phyloP scores from a whole-genome alignment of 2,797 vertebrate genomes.

The Gymnodraco acuticeps region DNA sequence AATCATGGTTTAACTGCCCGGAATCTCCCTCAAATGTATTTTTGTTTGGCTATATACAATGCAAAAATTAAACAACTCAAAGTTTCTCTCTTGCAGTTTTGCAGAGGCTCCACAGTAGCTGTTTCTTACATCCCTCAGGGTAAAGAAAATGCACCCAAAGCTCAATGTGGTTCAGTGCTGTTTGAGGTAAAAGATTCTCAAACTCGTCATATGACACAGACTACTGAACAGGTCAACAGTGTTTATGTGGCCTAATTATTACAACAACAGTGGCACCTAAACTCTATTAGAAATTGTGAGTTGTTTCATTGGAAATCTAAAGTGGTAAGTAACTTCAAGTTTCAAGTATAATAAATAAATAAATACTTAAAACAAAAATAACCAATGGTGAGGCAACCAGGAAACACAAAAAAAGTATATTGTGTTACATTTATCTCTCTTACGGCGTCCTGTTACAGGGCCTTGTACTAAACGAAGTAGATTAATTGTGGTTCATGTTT shows the following conservation, averaged over 20 bases:
- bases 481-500: slow-evolving; percentile 40
- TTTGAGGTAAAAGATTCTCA: slow-evolving; percentile 31
- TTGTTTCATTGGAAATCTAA: slow-evolving; percentile 12
- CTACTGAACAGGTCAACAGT: slow-evolving; percentile 9
- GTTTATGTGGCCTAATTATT: not conserved
- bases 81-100: slow-evolving; percentile 28
- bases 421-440: slow-evolving; percentile 49
- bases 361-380: slow-evolving; percentile 14
- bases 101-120: slow-evolving; percentile 14
- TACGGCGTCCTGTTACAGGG: slow-evolving; percentile 38
- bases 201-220: slow-evolving; percentile 27
- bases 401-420: slow-evolving; percentile 54
- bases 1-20: not conserved
- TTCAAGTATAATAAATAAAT: not conserved
- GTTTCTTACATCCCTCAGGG: slow-evolving; percentile 20
- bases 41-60: slow-evolving; percentile 28
- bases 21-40: slow-evolving; percentile 8
- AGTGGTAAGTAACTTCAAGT: slow-evolving; percentile 8
- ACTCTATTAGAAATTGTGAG: slow-evolving; percentile 3
- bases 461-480: slow-evolving; percentile 10
- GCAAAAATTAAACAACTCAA: slow-evolving; percentile 36
- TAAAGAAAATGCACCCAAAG: slow-evolving; percentile 34
- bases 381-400: slow-evolving; percentile 13
- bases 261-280: not conserved
- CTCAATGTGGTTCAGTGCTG: slow-evolving; percentile 50